A percentile compares a stretch with the other conserved stretches of the same genome.
phyloP scores from a whole-genome alignment of 2,797 vertebrate genomes.

The Gobio occitaniae region DNA sequence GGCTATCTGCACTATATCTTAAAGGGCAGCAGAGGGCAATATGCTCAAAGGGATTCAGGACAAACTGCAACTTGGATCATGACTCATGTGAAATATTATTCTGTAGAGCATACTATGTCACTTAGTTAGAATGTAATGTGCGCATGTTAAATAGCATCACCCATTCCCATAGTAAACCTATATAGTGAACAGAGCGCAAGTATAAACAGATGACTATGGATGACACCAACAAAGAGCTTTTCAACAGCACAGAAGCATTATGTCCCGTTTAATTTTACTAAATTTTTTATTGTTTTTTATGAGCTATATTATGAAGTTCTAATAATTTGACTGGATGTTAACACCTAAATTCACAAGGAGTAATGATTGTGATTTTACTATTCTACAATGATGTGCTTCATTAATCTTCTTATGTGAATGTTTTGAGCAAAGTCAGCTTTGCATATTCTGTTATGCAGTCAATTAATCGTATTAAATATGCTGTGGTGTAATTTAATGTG shows the following conservation, averaged over 20 bases:
- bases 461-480: neutral
- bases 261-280: neutral
- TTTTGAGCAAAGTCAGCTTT: no score
- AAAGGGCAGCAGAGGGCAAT: conserved; percentile 51
- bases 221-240: neutral
- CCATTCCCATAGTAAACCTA: neutral
- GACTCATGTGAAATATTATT: neutral
- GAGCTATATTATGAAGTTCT: no score
- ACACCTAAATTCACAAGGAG: neutral
- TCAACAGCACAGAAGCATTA: neutral
- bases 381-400: neutral
- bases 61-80: conserved; percentile 23
- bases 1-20: conserved; percentile 38
- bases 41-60: conserved; percentile 46
- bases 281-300: neutral
- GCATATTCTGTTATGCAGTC: no score
- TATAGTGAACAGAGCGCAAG: neutral
- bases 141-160: neutral
- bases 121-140: neutral
- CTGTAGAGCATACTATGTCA: neutral
- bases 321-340: neutral
- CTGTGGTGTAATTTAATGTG: neutral
- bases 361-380: neutral
- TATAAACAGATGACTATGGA: neutral
- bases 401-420: neutral